Percentiles rank a stretch among this genome's conserved stretches.
phyloP scores from a whole-genome alignment of 2,888 invertebrate genomes.

The Apomyelois bistriatella region DNA sequence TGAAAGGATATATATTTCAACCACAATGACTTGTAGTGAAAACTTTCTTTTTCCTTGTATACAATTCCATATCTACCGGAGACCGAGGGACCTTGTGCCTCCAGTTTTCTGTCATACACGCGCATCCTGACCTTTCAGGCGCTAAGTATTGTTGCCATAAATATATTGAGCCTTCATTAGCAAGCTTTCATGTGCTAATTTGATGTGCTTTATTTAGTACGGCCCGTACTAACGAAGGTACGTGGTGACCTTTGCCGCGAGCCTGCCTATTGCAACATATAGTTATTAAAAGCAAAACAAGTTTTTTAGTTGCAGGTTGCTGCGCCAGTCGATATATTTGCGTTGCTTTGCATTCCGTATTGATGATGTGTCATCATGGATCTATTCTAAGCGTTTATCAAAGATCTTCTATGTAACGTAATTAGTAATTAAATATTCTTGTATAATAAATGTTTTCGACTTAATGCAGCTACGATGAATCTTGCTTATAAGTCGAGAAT shows the following conservation, averaged over 20 bases:
- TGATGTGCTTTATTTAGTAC: background rate
- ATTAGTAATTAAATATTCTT: no score
- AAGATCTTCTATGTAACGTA: no score
- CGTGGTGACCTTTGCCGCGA: slow-evolving; percentile 1
- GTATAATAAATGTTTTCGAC: no score
- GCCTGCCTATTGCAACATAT: slow-evolving; percentile 2
- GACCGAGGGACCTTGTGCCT: background rate
- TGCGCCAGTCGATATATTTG: background rate
- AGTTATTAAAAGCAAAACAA: slow-evolving; percentile 3
- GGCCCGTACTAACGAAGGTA: slow-evolving; percentile 8
- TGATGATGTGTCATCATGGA: background rate
- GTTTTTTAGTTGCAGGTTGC: slow-evolving; percentile 7
- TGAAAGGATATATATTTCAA: no score
- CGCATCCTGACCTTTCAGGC: background rate
- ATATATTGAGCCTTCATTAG: slow-evolving; percentile 5
- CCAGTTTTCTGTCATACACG: background rate
- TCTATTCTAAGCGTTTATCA: background rate
- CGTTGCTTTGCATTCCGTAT: background rate
- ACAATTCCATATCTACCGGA: no score
- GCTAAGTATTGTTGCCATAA: slow-evolving; percentile 2
- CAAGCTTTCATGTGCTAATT: slow-evolving; percentile 12
- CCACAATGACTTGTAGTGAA: no score
- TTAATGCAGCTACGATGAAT: no score
- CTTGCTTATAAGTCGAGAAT: no score
- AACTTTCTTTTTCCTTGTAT: no score